Conservation (phyloP, 2,113 vertebrate genomes). For the Forbesichthys papilliferus region DNA sequence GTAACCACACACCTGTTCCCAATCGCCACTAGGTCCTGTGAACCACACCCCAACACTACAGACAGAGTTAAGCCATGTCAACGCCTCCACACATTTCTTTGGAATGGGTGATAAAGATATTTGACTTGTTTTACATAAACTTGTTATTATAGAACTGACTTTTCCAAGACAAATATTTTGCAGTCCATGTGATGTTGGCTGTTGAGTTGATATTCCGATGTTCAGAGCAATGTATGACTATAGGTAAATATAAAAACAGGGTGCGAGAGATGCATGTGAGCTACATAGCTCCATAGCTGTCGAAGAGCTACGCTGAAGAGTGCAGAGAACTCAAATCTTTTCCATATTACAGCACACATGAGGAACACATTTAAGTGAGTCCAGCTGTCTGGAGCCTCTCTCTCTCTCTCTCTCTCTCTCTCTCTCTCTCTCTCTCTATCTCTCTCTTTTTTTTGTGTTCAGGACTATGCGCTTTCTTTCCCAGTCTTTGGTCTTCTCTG, state of each 20-base stretch:
- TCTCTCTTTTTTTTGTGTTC: conserved; percentile 13
- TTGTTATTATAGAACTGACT: no score
- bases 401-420: conserved; percentile 39
- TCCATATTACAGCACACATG: conserved; percentile 79
- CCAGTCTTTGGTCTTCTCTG: neutral
- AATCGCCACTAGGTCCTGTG: no score
- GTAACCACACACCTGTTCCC: no score
- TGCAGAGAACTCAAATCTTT: conserved; percentile 68
- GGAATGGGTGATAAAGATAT: no score
- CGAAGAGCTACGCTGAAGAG: conserved; percentile 70
- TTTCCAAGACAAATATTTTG: no score
- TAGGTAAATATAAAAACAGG: neutral
- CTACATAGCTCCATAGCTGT: conserved; percentile 9
- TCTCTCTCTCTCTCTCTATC: conserved; percentile 37
- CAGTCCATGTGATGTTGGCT: no score
- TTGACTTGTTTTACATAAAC: no score
- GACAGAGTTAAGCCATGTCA: no score
- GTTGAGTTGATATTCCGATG: no score
- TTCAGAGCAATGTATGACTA: no score
- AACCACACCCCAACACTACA: no score
- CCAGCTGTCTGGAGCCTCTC: conserved; percentile 75
- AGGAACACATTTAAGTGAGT: conserved; percentile 76
- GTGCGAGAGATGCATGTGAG: neutral
- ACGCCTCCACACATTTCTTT: no score
- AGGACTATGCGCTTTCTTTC: neutral